Evolutionary conservation across 2,797 vertebrate genomes (phyloP).

Genomic region (Muscicapa comitata): DNA sequence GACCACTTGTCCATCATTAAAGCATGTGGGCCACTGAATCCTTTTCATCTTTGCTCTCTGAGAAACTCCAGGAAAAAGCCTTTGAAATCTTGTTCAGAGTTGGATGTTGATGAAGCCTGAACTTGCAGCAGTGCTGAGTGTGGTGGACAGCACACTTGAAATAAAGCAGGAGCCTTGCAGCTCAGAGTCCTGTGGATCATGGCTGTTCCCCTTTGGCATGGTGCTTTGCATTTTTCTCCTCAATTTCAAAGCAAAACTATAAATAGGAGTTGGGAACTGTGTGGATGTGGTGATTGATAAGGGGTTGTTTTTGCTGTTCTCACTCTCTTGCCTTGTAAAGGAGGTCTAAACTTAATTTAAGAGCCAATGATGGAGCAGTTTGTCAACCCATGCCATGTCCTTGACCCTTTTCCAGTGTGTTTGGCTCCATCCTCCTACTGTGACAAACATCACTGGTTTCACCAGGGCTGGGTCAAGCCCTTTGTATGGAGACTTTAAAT

Average conservation of each 20-base stretch:
- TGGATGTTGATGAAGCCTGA: neutral
- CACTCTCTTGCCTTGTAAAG: neutral
- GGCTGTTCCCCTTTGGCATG: neutral
- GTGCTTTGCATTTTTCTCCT: neutral
- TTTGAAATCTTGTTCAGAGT: neutral
- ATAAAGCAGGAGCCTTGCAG: neutral
- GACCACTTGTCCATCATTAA: neutral
- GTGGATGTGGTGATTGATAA: neutral
- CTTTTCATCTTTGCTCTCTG: neutral
- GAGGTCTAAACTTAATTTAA: neutral
- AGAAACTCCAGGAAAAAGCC: neutral
- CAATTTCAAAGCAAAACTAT: slow-evolving; percentile 3
- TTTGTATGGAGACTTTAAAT: neutral
- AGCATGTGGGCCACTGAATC: neutral
- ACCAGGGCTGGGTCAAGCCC: neutral
- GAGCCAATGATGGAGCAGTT: neutral
- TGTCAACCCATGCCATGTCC: neutral
- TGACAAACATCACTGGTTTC: neutral
- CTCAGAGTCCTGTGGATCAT: neutral
- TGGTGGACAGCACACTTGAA: neutral
- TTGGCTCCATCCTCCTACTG: neutral
- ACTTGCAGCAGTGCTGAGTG: neutral
- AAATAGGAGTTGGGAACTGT: slow-evolving; percentile 20
- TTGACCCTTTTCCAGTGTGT: neutral
- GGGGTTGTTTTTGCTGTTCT: neutral